Conservation (phyloP, 2,797 vertebrate species). For the Sarcoramphus papa region DNA sequence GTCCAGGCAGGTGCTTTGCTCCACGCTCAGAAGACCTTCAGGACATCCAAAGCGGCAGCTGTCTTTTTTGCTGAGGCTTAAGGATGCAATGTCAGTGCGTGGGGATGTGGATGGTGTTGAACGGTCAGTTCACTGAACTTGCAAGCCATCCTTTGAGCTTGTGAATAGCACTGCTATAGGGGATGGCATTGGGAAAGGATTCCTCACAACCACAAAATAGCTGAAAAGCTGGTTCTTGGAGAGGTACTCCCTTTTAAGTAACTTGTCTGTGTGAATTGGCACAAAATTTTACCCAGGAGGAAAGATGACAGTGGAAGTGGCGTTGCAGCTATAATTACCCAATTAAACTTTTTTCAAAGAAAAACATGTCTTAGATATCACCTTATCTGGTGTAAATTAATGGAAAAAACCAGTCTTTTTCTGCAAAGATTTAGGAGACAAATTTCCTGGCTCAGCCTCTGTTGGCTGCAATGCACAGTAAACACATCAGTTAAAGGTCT, state of each 20-base stretch:
- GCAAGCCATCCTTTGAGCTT: background rate
- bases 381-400: background rate
- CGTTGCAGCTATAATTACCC: background rate
- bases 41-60: background rate
- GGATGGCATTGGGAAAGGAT: background rate
- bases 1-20: background rate
- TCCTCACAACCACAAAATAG: background rate
- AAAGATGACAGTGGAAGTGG: background rate
- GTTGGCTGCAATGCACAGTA: background rate
- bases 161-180: background rate
- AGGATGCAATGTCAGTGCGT: fast-evolving
- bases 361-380: background rate
- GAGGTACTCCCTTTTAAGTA: background rate
- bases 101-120: background rate
- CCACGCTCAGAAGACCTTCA: background rate
- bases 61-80: background rate
- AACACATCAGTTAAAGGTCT: background rate
- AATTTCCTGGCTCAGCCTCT: background rate
- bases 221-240: background rate
- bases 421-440: background rate
- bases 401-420: background rate
- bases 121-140: background rate
- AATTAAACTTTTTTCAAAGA: background rate
- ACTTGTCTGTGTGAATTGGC: background rate
- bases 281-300: background rate